These are phyloP conservation scores for Anastrepha ludens DNA, from an alignment of 1,140 invertebrate species.

Conservation along the genomic window DNA sequence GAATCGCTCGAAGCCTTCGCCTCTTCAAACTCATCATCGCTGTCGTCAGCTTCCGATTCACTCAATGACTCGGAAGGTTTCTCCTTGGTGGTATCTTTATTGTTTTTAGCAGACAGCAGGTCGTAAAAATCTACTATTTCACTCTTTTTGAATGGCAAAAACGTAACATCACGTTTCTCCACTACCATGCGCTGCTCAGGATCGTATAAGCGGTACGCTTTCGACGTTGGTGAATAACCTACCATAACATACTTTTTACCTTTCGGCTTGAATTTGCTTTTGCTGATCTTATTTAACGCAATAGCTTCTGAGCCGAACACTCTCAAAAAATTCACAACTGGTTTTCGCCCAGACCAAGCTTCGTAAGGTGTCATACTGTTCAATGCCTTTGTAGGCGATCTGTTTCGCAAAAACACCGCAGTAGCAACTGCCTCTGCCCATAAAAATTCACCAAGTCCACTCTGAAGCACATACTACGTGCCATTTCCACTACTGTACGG, in stretches of 20 bases:
- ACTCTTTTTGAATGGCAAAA: not conserved
- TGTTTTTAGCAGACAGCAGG: not conserved
- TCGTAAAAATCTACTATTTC: not conserved
- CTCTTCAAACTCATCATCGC: too few relatives aligned
- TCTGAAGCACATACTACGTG: conserved; percentile 65
- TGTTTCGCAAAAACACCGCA: conserved; percentile 64
- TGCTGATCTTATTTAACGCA: not conserved
- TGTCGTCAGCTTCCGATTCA: not conserved
- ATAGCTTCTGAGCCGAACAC: conserved; percentile 22
- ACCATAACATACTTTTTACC: conserved; percentile 20
- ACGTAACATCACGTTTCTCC: conserved; percentile 35
- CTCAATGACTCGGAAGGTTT: not conserved
- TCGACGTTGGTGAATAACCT: conserved; percentile 33
- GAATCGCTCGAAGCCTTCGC: too few relatives aligned
- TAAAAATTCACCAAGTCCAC: conserved; percentile 66
- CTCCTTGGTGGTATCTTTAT: not conserved
- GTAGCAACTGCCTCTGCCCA: conserved; percentile 75
- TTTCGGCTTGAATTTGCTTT: conserved; percentile 21
- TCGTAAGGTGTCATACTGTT: not conserved
- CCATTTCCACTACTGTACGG: conserved; percentile 60
- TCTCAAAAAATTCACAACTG: conserved; percentile 42
- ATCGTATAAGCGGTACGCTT: conserved; percentile 48
- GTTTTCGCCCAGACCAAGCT: conserved; percentile 17
- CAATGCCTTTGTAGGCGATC: conserved; percentile 11
- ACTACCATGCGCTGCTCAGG: conserved; percentile 7